Conservation (phyloP, 2,113 vertebrate genomes). For the Phycodurus eques region DNA sequence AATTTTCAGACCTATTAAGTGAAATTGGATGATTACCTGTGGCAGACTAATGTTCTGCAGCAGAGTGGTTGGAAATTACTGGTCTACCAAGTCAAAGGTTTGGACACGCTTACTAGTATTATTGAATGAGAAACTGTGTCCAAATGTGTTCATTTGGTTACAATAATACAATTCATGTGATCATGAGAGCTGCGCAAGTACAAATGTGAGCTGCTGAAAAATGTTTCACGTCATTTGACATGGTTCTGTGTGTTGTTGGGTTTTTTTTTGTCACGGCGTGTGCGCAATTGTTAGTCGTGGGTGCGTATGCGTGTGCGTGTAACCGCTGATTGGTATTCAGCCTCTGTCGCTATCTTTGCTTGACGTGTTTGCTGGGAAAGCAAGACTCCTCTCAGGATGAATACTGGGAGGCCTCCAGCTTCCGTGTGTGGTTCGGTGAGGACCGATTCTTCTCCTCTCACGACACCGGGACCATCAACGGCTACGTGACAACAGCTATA, state of each 20-base stretch:
- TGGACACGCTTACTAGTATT: no score
- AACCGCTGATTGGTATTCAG: conserved; percentile 60
- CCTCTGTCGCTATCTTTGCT: conserved; percentile 51
- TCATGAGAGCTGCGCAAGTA: no score
- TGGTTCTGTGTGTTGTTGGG: background rate
- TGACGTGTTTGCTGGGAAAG: conserved; percentile 60
- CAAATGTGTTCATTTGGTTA: no score
- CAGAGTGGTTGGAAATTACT: no score
- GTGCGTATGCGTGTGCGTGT: conserved; percentile 27
- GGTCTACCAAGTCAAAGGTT: no score
- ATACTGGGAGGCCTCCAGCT: conserved; percentile 58
- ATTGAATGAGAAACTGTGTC: no score
- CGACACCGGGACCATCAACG: background rate
- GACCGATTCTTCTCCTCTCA: conserved; percentile 15
- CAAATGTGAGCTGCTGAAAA: conserved; percentile 14
- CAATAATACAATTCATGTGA: no score
- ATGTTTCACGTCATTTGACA: background rate
- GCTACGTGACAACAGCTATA: background rate
- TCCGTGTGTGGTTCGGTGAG: conserved; percentile 32
- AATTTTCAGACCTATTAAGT: no score
- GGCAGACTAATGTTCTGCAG: no score
- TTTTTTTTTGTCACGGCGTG: conserved; percentile 17
- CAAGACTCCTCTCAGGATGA: conserved; percentile 45
- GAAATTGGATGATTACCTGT: no score
- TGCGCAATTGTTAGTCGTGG: conserved; percentile 5